Base-by-base conservation (phyloP, 2,797 vertebrate genomes). In the Spinus olivaceus region DNA sequence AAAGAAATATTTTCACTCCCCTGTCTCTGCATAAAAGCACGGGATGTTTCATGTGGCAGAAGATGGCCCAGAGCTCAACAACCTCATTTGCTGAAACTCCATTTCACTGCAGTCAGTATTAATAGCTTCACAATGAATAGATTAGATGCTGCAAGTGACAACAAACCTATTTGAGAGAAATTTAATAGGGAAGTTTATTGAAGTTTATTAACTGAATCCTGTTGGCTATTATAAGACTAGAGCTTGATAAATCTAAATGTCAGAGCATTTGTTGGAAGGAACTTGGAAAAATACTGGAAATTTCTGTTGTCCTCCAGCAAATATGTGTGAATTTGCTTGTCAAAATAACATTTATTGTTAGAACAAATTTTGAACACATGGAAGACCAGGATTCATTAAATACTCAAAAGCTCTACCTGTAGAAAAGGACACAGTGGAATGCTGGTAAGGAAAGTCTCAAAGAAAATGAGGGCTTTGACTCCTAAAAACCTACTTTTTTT, bases 141-240 rank as follows among this genome's bases (percentile, higher is more conserved):
- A 97, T 97, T 97, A 96, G 95, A 97, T 97, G 96, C 97, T 97
- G 88, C 94, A 81, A 96, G 94, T 96, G 95, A 92, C 97, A 94
- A 97, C 88, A 77, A 88, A 96, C 96, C 84, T 95, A 96, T 97
- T 96, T 97, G 95, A 97, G 95, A 94, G 94, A 97, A 98, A 97
- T 97, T 97, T 97, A 97, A 97, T 97, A 97, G 96, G 90, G 91
- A 97, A 86, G 88, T 97, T 97, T 97, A 97, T 97, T 97, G 97
- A 97, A 97, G 96, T 97, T 97, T 97, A 98, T 97, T 97, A 97
- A 97, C 95, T 97, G 92, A 84, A 97, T 97, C 95, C 97, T 97
- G 96, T 97, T 97, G 97, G 93, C 96, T 97, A 81, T 98, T 97
- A 96, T 77, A 97, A 97, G 90, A 96, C 85, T 85, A 92, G 44